Evolutionary conservation across 2,797 vertebrate genomes (phyloP), one percentile per base, ranked within the genome.

Genomic region (Scolopax rusticola): DNA sequence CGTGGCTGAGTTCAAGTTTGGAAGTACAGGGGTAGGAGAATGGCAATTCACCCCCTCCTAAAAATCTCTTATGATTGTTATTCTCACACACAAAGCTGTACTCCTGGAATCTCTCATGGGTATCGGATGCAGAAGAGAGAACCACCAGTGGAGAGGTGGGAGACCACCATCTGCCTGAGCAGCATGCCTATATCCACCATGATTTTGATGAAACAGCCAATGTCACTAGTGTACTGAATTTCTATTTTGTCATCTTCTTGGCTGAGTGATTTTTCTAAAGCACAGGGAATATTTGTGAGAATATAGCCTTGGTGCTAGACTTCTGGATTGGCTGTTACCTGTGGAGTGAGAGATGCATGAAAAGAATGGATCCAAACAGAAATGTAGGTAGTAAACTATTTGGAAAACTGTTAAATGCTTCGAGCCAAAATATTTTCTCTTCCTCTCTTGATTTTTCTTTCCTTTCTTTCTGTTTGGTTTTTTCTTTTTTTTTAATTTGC

Each of bases 121-220:
- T 59, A 53, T 40, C 18, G 43, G 11, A 9, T 61, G 13, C 12
- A n/a, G 18, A 60, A 18, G 5, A 6, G 12, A 68, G 15, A 15
- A 78, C 41, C 9, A 25, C 6, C 12, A 23, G 28, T 16, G 27
- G 21, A 71, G 40, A 80, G 1, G 8, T 38, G 40, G 30, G 6
- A 92, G 10, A 3, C 11, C 10, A 1, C 9, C 27, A 51, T 6
- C 33, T 73, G 19, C 4, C 17, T 54, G 12, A 10, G 1, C 50
- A 7, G 0, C 0, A 8, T 3, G 0, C 3, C n/a, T 56, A 17
- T 20, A 38, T 28, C 15, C 27, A 17, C 8, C 64, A 16, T n/a
- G 33, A 57, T 64, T 83, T 60, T 73, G 8, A 11, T 32, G 12
- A 15, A 83, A 57, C 8, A 33, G 1, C 5, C 0, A 3, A 50